Evolutionary conservation across 1,140 invertebrate species (phyloP).

Genomic region (Leptinotarsa lineolata): DNA sequence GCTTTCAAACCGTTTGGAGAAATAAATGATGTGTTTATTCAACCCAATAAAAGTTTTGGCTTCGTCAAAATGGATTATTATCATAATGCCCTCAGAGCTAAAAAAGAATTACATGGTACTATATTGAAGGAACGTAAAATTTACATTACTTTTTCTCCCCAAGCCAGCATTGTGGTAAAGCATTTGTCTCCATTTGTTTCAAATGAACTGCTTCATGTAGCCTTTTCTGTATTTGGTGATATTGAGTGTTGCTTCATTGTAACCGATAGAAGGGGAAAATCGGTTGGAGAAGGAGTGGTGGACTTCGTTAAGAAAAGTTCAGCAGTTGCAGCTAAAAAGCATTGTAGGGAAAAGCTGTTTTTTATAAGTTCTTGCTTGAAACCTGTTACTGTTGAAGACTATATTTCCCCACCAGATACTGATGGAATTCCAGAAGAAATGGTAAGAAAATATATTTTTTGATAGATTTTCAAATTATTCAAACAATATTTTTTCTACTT

Average conservation of each 20-base stretch:
- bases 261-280: constrained; percentile 92
- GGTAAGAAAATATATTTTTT: constrained; percentile 61
- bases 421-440: constrained; percentile 92
- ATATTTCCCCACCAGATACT: constrained; percentile 86
- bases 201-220: constrained; percentile 89
- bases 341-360: constrained; percentile 89
- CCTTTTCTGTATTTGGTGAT: constrained; percentile 91
- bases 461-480: too few species aligned
- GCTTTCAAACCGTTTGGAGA: constrained; percentile 83
- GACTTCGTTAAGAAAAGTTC: constrained; percentile 90
- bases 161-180: constrained; percentile 85
- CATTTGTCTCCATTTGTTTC: constrained; percentile 90
- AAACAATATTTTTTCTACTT: too few species aligned
- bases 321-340: constrained; percentile 81
- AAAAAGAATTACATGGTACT: constrained; percentile 87
- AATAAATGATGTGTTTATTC: constrained; percentile 89
- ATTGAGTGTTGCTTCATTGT: constrained; percentile 90
- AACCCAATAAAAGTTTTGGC: constrained; percentile 93
- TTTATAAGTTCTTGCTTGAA: constrained; percentile 84
- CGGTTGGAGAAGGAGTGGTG: constrained; percentile 90
- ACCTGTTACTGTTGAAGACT: constrained; percentile 84
- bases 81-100: constrained; percentile 92
- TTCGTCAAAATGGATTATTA: constrained; percentile 95
- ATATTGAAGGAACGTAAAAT: constrained; percentile 72
- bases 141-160: constrained; percentile 91